Conservation (phyloP, 2,113 vertebrate genomes). For the Odocoileus virginianus region DNA sequence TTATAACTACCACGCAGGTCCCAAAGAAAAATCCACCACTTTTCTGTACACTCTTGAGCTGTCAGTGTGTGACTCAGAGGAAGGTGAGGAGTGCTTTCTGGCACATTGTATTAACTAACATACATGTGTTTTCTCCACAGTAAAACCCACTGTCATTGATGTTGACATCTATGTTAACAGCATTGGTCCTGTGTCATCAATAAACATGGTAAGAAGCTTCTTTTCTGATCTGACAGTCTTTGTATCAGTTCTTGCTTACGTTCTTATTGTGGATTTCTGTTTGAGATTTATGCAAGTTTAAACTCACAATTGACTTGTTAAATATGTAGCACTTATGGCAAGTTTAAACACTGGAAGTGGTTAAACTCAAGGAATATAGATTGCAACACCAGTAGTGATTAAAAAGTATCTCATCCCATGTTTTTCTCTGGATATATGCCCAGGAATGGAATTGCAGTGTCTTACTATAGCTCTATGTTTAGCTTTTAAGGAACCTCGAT, state of each 20-base stretch:
- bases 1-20: background rate
- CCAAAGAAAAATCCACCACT: background rate
- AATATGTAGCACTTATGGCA: background rate
- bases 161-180: slow-evolving; percentile 98
- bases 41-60: fast-evolving
- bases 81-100: background rate
- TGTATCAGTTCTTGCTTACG: fast-evolving
- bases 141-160: slow-evolving; percentile 93
- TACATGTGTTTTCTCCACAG: slow-evolving; percentile 78
- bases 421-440: background rate
- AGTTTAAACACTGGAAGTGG: background rate
- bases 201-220: slow-evolving; percentile 93
- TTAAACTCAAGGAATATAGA: background rate
- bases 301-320: background rate
- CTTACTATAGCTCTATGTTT: background rate
- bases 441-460: background rate
- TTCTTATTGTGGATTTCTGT: background rate
- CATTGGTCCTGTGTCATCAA: slow-evolving; percentile 96
- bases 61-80: background rate
- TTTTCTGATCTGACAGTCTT: background rate
- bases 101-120: slow-evolving; percentile 43
- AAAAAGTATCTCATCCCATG: background rate
- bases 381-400: background rate
- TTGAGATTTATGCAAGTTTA: background rate
- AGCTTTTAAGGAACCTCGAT: background rate